These are phyloP conservation scores for Girardia tigrina DNA, from an alignment of 2,888 invertebrate genomes.

Conservation along the genomic window DNA sequence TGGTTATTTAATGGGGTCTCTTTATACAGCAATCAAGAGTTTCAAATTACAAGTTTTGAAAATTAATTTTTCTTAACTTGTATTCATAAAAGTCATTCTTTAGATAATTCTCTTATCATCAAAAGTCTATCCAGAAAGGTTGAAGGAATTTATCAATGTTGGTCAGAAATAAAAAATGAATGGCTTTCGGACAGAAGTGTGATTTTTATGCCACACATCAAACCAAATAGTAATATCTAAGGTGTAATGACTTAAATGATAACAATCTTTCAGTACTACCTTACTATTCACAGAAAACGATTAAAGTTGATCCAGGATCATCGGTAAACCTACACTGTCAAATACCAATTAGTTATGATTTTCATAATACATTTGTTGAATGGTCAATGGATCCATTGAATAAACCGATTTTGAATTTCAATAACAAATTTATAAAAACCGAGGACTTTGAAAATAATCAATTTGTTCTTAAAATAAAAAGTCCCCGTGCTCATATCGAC, in stretches of 20 bases:
- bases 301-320: not conserved
- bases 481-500: not conserved
- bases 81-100: not conserved
- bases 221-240: not conserved
- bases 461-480: not conserved
- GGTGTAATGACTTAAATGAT: not conserved
- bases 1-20: not conserved
- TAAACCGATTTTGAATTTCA: not conserved
- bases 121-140: not conserved
- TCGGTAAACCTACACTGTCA: not conserved
- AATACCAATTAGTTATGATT: not conserved
- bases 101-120: not conserved
- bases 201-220: not conserved
- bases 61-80: not conserved
- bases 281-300: not conserved
- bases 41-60: not conserved
- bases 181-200: not conserved
- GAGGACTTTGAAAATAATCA: not conserved
- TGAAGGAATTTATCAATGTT: slow-evolving; percentile 9
- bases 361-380: not conserved
- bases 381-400: not conserved
- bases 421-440: not conserved
- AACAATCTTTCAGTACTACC: not conserved
- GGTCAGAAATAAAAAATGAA: not conserved
- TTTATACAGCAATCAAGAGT: not conserved